Conservation (phyloP, 2,113 vertebrate genomes). For the Apodemus speciosus region DNA sequence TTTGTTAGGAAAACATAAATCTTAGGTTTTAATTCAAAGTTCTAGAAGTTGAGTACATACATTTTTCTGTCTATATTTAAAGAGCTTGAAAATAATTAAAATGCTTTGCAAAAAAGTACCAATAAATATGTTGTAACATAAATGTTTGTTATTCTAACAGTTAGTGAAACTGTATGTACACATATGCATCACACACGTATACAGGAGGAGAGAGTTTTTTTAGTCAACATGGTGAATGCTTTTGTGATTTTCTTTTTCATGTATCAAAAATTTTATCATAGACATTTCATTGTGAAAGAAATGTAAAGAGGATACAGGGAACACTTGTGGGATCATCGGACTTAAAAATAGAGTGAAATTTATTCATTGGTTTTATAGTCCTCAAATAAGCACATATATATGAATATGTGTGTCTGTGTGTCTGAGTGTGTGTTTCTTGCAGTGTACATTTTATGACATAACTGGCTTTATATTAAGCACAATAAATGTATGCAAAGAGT, state of each 20-base stretch:
- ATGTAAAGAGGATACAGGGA: background rate
- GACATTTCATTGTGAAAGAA: background rate
- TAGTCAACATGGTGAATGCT: background rate
- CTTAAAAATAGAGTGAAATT: background rate
- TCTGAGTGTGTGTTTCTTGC: background rate
- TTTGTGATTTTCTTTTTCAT: background rate
- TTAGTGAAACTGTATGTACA: background rate
- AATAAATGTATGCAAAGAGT: background rate
- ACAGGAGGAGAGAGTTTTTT: background rate
- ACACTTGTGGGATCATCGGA: background rate
- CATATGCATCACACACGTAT: background rate
- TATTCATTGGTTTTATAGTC: conserved; percentile 44
- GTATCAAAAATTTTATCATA: background rate
- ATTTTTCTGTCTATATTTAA: conserved; percentile 10
- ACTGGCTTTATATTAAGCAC: background rate
- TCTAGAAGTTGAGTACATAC: background rate
- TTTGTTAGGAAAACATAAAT: conserved; percentile 32
- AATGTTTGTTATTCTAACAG: background rate
- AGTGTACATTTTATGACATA: background rate
- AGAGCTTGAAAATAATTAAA: background rate
- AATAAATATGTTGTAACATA: background rate
- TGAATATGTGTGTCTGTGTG: background rate
- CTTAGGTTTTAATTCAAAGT: background rate
- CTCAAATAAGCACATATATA: background rate
- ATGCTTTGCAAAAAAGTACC: background rate